Percentiles rank a stretch among this genome's conserved stretches.
phyloP scores from a whole-genome alignment of 2,888 invertebrate genomes.

The Lomographa bimaculata region DNA sequence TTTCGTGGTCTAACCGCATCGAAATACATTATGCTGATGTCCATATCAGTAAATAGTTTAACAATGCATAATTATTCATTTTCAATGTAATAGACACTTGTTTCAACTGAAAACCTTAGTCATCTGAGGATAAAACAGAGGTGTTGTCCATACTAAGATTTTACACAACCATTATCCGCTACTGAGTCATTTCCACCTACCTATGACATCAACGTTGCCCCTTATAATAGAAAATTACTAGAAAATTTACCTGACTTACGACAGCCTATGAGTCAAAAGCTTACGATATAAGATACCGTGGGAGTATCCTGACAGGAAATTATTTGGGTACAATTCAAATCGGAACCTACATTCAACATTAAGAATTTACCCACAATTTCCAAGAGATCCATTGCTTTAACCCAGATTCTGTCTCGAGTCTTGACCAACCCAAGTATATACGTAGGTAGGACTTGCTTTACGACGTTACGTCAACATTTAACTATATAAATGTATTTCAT shows the following conservation, averaged over 20 bases:
- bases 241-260: neutral
- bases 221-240: slow-evolving; percentile 9
- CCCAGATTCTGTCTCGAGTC: slow-evolving; percentile 27
- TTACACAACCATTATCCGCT: neutral
- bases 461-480: slow-evolving; percentile 32
- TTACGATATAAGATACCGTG: too few species aligned
- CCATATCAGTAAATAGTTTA: too few species aligned
- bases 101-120: slow-evolving; percentile 10
- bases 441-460: slow-evolving; percentile 29
- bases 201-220: neutral
- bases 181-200: slow-evolving; percentile 9
- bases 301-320: slow-evolving; percentile 21
- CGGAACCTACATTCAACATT: neutral
- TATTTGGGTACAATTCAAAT: too few species aligned
- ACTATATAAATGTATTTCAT: slow-evolving; percentile 25
- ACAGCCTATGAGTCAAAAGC: too few species aligned
- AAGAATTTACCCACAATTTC: slow-evolving; percentile 4
- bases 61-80: too few species aligned
- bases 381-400: slow-evolving; percentile 32
- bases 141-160: slow-evolving; percentile 2
- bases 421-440: slow-evolving; percentile 29
- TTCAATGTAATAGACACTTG: too few species aligned
- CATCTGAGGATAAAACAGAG: slow-evolving; percentile 9
- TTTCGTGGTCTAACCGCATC: too few species aligned
- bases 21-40: too few species aligned